These are phyloP conservation scores for Seriola quinqueradiata DNA, from an alignment of 2,113 vertebrate species.

Conservation along the genomic window DNA sequence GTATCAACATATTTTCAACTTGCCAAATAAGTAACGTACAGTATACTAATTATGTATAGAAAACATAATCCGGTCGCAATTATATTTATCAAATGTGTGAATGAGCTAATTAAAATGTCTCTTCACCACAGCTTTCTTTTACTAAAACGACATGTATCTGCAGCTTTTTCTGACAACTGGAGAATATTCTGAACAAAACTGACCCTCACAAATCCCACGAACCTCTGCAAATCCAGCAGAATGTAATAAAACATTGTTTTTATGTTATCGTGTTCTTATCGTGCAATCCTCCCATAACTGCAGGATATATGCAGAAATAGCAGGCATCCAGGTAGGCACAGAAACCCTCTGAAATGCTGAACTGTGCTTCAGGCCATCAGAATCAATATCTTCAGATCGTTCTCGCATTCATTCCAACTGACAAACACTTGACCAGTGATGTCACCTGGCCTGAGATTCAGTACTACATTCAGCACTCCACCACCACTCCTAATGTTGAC, in stretches of 20 bases:
- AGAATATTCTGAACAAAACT: not conserved
- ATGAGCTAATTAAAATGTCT: not conserved
- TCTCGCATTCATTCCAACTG: constrained; percentile 8
- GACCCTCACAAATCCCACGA: not conserved
- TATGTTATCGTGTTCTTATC: not conserved
- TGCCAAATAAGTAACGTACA: no score
- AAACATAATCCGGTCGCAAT: no score
- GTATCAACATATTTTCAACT: no score
- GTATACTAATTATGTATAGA: no score
- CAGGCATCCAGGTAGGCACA: not conserved
- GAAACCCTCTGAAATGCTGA: not conserved
- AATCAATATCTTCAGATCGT: not conserved
- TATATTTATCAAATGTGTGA: not conserved
- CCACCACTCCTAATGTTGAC: not conserved
- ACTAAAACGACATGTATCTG: not conserved
- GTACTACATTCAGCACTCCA: no score
- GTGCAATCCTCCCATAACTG: not conserved
- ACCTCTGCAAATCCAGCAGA: not conserved
- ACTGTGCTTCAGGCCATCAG: not conserved
- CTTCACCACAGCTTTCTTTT: not conserved
- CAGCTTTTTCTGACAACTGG: not conserved
- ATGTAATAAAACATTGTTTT: not conserved
- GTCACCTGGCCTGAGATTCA: not conserved
- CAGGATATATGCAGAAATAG: not conserved
- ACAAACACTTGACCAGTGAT: not conserved